Conservation (phyloP, 2,797 vertebrate genomes). For the Brotula barbata region DNA sequence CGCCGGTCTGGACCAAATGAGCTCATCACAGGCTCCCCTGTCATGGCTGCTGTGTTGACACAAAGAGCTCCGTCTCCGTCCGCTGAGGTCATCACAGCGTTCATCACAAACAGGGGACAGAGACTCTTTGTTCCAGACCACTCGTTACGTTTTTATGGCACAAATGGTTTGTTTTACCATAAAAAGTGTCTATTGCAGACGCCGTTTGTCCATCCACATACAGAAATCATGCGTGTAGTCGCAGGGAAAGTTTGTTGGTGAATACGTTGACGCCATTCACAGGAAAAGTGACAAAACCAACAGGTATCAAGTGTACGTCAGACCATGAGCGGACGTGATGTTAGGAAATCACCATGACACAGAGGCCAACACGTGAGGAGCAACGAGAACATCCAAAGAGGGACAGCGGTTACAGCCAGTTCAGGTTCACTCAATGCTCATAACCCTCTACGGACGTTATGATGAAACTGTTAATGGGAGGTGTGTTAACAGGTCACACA, state of each 20-base stretch:
- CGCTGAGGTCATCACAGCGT: constrained; percentile 67
- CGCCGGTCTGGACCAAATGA: constrained; percentile 39
- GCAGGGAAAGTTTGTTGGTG: constrained; percentile 20
- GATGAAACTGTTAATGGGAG: constrained; percentile 45
- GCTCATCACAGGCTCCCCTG: constrained; percentile 44
- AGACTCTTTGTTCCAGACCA: constrained; percentile 49
- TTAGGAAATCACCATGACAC: constrained; percentile 5
- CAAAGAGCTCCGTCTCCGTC: constrained; percentile 63
- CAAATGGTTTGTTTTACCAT: constrained; percentile 10
- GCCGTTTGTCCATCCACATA: constrained; percentile 13
- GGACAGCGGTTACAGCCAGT: too few relatives aligned
- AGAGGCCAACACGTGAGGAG: too few relatives aligned
- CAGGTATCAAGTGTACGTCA: constrained; percentile 36
- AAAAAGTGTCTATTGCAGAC: too few relatives aligned
- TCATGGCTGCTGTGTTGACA: constrained; percentile 51
- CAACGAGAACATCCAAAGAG: too few relatives aligned
- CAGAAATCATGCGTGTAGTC: constrained; percentile 43
- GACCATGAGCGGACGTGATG: constrained; percentile 47
- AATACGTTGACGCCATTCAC: too few relatives aligned
- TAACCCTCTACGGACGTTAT: constrained; percentile 10
- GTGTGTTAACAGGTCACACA: constrained; percentile 42
- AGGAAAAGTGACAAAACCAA: constrained; percentile 12
- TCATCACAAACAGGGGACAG: constrained; percentile 53
- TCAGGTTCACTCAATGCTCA: constrained; percentile 58
- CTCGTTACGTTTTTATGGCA: not conserved